Conservation (phyloP, 2,113 vertebrate genomes). For the Nannobrachium achirus region DNA sequence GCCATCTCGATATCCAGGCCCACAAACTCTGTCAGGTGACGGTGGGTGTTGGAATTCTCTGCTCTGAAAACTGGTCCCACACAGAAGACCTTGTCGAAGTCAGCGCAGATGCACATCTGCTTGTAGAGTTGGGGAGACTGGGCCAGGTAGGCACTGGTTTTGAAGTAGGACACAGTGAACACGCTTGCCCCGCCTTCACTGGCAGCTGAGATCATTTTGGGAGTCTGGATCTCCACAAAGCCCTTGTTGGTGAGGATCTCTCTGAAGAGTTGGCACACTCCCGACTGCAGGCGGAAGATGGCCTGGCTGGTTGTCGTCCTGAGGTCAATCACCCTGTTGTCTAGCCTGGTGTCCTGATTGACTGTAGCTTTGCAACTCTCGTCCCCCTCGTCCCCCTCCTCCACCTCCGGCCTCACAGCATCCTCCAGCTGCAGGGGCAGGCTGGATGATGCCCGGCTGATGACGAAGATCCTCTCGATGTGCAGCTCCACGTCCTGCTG, state of each 20-base stretch:
- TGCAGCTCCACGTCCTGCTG: too few species aligned
- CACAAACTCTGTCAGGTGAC: slow-evolving; percentile 97
- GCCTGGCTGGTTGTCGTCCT: slow-evolving; percentile 95
- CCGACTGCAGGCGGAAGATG: slow-evolving; percentile 91
- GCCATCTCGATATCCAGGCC: slow-evolving; percentile 99
- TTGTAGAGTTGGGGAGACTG: slow-evolving; percentile 99
- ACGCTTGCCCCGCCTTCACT: slow-evolving; percentile 98
- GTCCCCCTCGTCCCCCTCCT: neutral
- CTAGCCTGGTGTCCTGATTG: neutral
- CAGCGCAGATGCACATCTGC: slow-evolving; percentile 99
- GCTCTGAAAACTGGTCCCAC: slow-evolving; percentile 98
- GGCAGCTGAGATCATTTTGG: slow-evolving; percentile 98
- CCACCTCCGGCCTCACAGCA: too few species aligned
- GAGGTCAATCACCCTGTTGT: neutral
- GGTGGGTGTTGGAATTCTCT: slow-evolving; percentile 98
- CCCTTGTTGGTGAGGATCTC: slow-evolving; percentile 92
- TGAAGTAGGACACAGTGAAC: slow-evolving; percentile 98
- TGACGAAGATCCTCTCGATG: too few species aligned
- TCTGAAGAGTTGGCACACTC: slow-evolving; percentile 94
- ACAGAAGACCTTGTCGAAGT: slow-evolving; percentile 99
- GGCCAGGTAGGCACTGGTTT: slow-evolving; percentile 97
- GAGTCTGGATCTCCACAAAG: slow-evolving; percentile 98
- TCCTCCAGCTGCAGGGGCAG: too few species aligned
- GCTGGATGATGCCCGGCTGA: too few species aligned
- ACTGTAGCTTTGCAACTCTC: neutral